Percentiles rank a stretch among this genome's conserved stretches.
Evolutionary conservation across 2,888 invertebrate species (phyloP).

Genomic region (Drosophila anceps): DNA sequence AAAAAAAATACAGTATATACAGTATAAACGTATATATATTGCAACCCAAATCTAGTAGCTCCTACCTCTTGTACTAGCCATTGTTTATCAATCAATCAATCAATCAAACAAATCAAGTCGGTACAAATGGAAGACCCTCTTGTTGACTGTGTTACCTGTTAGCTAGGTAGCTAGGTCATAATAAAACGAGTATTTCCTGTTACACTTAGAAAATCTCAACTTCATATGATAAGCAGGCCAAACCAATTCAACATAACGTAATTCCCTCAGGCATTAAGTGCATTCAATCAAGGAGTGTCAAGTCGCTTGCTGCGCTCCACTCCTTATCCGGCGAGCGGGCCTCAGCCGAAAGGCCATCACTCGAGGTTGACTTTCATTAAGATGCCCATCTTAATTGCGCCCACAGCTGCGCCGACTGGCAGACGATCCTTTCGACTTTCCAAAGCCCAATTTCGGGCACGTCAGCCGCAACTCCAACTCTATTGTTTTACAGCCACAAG

Average conservation of each 20-base stretch:
- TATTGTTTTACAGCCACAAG: conserved; percentile 42
- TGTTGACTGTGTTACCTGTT: background rate
- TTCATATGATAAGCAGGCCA: conserved; percentile 6
- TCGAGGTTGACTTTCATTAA: conserved; percentile 51
- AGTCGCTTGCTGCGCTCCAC: conserved; percentile 4
- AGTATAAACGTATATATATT: background rate
- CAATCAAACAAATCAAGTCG: no score
- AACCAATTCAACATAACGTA: background rate
- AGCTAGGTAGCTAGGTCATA: background rate
- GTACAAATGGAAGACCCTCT: background rate
- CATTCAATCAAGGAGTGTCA: conserved; percentile 31
- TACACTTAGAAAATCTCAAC: background rate
- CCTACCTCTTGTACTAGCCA: background rate
- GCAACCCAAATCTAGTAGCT: background rate
- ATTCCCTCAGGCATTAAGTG: conserved; percentile 11
- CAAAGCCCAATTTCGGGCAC: conserved; percentile 49
- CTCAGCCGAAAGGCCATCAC: conserved; percentile 20
- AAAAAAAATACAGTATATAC: no score
- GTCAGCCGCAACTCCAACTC: conserved; percentile 36
- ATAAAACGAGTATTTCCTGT: conserved; percentile 12
- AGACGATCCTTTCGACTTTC: conserved; percentile 55
- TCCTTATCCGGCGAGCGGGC: conserved; percentile 30
- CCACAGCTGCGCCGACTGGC: conserved; percentile 49
- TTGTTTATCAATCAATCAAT: conserved; percentile 5
- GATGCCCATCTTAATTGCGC: conserved; percentile 69